Conservation (phyloP, 1,140 invertebrate species). For the Parasteatoda tepidariorum region DNA sequence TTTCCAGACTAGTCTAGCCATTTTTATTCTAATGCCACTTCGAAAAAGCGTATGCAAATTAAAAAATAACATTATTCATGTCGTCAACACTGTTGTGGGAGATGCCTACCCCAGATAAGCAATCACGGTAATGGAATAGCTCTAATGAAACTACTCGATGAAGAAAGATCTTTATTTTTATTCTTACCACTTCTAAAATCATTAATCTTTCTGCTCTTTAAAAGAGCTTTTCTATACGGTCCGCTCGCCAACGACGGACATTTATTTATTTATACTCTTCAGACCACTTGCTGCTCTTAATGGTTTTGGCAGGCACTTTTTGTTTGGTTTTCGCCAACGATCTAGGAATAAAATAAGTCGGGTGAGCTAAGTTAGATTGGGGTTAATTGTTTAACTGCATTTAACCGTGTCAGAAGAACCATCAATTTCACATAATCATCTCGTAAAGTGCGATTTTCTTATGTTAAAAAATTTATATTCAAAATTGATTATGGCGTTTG, state of each 20-base stretch:
- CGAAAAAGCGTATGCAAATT: too few relatives aligned
- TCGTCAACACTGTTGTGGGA: not conserved
- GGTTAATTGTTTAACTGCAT: too few relatives aligned
- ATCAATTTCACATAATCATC: too few relatives aligned
- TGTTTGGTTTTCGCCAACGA: too few relatives aligned
- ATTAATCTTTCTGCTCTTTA: conserved; percentile 36
- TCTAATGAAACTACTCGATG: not conserved
- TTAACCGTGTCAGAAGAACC: too few relatives aligned
- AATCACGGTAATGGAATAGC: conserved; percentile 21
- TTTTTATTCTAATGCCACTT: too few relatives aligned
- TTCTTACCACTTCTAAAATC: conserved; percentile 15
- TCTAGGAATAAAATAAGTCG: too few relatives aligned
- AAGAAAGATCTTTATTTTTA: not conserved
- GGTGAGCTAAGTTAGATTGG: too few relatives aligned
- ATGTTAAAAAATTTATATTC: too few relatives aligned
- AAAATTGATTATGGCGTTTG: too few relatives aligned
- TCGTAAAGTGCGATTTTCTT: too few relatives aligned
- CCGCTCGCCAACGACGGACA: not conserved
- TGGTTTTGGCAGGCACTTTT: not conserved
- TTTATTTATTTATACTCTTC: not conserved
- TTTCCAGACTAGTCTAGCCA: too few relatives aligned
- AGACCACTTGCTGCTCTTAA: not conserved
- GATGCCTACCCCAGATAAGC: not conserved
- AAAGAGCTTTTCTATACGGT: conserved; percentile 16
- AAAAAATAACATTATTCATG: not conserved